Percentiles rank a stretch among this genome's conserved stretches.
These are phyloP conservation scores for Zalophus californianus DNA, from an alignment of 2,797 vertebrate genomes.

Conservation along the genomic window DNA sequence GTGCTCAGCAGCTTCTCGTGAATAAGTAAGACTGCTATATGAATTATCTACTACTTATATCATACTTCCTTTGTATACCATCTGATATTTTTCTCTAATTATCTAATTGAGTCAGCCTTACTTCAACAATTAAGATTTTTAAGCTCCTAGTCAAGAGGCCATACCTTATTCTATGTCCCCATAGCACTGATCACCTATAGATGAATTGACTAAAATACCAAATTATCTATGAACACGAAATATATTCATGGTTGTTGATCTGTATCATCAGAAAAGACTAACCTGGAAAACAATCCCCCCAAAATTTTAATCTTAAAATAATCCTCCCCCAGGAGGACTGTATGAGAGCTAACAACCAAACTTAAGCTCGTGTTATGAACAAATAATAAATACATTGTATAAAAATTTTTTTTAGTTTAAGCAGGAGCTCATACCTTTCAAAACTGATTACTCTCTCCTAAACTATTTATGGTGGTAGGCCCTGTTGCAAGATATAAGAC, in stretches of 20 bases:
- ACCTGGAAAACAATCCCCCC: neutral
- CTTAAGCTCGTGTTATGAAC: neutral
- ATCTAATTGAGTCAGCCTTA: neutral
- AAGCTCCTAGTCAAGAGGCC: neutral
- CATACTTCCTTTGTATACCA: neutral
- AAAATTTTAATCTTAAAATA: neutral
- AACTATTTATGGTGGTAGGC: neutral
- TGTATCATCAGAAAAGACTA: neutral
- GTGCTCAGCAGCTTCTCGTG: neutral
- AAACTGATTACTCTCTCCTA: neutral
- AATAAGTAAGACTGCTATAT: neutral
- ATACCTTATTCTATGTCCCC: neutral
- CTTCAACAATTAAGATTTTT: conserved; percentile 20
- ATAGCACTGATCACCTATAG: neutral
- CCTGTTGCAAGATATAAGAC: neutral
- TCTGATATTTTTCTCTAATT: neutral
- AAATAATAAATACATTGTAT: conserved; percentile 18
- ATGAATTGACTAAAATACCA: neutral
- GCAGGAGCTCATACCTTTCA: neutral
- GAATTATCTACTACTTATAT: neutral
- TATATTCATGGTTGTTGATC: neutral
- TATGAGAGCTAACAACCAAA: conserved; percentile 23
- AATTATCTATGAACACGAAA: neutral
- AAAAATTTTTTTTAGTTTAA: neutral
- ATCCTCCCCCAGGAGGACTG: neutral